Evolutionary conservation across 2,797 vertebrate genomes (phyloP).

Genomic region (Pipistrellus pygmaeus): DNA sequence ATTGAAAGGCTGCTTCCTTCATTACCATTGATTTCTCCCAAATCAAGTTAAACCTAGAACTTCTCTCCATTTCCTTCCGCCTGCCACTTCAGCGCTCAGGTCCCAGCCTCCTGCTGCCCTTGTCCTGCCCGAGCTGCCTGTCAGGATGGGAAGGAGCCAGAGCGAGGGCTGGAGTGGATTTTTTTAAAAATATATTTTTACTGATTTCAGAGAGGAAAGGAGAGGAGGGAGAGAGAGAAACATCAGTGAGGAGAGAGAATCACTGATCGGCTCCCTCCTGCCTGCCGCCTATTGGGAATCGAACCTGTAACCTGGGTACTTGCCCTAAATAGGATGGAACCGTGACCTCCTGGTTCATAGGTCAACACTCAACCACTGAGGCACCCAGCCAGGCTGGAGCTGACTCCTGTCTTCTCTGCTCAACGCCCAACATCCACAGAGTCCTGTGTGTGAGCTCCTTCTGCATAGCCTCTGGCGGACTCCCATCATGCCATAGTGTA

Average conservation of each 20-base stretch:
- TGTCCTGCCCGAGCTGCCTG: background rate
- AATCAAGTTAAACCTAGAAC: background rate
- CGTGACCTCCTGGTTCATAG: too few species aligned
- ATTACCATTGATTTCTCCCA: background rate
- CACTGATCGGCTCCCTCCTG: too few species aligned
- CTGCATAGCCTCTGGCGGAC: background rate
- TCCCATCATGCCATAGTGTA: rapidly evolving
- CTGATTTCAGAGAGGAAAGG: too few species aligned
- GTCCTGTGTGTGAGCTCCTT: background rate
- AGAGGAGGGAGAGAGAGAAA: too few species aligned
- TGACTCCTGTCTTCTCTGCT: background rate
- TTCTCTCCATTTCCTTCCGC: background rate
- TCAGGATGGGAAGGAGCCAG: background rate
- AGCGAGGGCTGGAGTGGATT: rapidly evolving
- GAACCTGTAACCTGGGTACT: too few species aligned
- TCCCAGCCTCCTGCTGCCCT: background rate
- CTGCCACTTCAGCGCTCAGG: rapidly evolving
- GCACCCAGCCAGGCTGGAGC: background rate
- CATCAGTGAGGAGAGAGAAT: too few species aligned
- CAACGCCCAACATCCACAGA: rapidly evolving
- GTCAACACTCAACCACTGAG: too few species aligned
- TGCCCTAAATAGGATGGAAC: too few species aligned
- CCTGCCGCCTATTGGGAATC: too few species aligned
- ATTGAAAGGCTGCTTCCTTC: background rate
- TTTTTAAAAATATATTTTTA: background rate